Conservation (phyloP, 92 coral and sea anemone species). For the Chrysogorgia sp. region DNA sequence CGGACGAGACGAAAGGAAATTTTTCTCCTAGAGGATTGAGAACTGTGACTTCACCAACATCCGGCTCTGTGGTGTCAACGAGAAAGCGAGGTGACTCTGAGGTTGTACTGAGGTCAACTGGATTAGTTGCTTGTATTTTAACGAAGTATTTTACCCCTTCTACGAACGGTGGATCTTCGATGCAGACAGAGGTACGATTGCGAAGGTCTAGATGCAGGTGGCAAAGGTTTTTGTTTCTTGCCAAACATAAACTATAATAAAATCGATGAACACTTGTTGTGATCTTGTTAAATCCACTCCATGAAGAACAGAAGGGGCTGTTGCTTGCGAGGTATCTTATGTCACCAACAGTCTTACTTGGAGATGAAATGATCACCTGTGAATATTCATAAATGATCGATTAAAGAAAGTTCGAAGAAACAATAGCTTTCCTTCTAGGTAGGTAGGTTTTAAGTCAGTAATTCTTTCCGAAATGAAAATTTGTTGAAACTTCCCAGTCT, state of each 20-base stretch:
- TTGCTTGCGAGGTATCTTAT: conserved; percentile 73
- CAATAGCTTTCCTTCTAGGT: too few species aligned
- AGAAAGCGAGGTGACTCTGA: conserved; percentile 73
- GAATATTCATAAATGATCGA: not conserved
- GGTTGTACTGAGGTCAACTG: conserved; percentile 63
- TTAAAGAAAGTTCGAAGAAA: too few species aligned
- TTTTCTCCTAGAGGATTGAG: conserved; percentile 33
- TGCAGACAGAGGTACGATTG: conserved; percentile 68
- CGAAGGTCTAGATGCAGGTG: conserved; percentile 65
- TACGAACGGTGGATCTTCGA: conserved; percentile 64
- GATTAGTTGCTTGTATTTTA: conserved; percentile 71
- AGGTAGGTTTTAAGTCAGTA: too few species aligned
- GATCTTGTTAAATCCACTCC: conserved; percentile 63
- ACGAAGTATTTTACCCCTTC: conserved; percentile 82
- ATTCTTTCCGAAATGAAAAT: too few species aligned
- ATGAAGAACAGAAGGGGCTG: conserved; percentile 71
- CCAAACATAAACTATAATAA: conserved; percentile 75
- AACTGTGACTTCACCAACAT: conserved; percentile 64
- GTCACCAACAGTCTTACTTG: conserved; percentile 49
- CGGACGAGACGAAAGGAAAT: conserved; percentile 67
- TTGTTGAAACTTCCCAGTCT: too few species aligned
- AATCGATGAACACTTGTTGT: conserved; percentile 64
- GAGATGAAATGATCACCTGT: conserved; percentile 75
- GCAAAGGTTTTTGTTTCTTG: conserved; percentile 57
- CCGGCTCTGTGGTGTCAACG: conserved; percentile 78